phyloP scores from a whole-genome alignment of 2,888 invertebrate species.

The Encarsia formosa region DNA sequence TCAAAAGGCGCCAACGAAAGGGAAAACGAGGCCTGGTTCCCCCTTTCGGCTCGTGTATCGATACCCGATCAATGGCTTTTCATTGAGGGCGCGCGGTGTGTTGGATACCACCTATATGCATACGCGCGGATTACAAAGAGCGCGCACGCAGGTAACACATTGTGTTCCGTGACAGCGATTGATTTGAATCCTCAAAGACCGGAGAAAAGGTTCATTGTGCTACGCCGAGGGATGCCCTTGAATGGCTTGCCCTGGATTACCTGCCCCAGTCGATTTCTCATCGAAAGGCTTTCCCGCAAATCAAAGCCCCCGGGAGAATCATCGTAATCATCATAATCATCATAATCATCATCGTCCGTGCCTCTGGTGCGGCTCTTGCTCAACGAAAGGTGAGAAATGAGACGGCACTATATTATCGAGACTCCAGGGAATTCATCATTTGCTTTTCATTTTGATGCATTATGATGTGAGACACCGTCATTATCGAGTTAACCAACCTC shows the following conservation, averaged over 20 bases:
- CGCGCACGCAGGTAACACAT: constrained; percentile 42
- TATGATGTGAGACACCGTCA: too few species aligned
- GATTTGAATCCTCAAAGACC: constrained; percentile 35
- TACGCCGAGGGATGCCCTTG: not conserved
- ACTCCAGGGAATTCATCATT: constrained; percentile 24
- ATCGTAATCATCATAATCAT: too few species aligned
- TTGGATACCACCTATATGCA: too few species aligned
- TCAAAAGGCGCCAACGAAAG: constrained; percentile 22
- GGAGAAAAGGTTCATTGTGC: too few species aligned
- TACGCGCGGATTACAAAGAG: too few species aligned
- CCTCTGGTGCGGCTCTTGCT: not conserved
- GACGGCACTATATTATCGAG: constrained; percentile 19
- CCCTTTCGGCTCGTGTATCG: constrained; percentile 22
- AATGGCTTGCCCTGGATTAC: constrained; percentile 8
- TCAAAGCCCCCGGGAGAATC: constrained; percentile 19
- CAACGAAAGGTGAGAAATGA: constrained; percentile 22
- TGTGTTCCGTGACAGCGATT: constrained; percentile 44
- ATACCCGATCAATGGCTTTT: constrained; percentile 32
- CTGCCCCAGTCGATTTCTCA: constrained; percentile 32
- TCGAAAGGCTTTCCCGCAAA: constrained; percentile 24
- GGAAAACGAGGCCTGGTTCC: constrained; percentile 18
- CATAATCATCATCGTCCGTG: too few species aligned
- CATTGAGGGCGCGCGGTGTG: too few species aligned
- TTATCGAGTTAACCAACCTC: too few species aligned
- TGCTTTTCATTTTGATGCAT: constrained; percentile 20